phyloP scores from a whole-genome alignment of 2,113 vertebrate species.

The Heliornis fulica region DNA sequence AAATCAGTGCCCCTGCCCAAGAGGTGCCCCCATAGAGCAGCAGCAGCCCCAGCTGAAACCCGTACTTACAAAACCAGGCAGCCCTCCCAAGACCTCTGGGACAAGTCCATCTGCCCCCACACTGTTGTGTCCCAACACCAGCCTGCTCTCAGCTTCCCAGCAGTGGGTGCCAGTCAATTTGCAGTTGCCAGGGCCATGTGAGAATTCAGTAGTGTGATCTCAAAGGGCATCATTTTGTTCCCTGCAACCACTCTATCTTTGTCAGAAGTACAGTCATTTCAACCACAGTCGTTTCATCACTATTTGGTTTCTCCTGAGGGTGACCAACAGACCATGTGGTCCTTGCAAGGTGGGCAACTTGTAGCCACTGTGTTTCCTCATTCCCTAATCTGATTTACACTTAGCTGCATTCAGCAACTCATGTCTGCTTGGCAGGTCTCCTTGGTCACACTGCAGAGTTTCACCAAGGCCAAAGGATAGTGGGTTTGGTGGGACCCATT shows the following conservation, averaged over 20 bases:
- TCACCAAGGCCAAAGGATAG: neutral
- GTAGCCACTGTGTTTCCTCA: rapidly evolving
- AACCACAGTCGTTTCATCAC: neutral
- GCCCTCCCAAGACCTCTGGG: neutral
- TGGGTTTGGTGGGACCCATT: neutral
- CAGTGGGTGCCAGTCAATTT: rapidly evolving
- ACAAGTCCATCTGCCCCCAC: neutral
- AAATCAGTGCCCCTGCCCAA: neutral
- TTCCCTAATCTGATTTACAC: neutral
- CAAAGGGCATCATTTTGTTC: neutral
- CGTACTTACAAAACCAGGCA: neutral
- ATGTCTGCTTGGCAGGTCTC: neutral
- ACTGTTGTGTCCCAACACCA: rapidly evolving
- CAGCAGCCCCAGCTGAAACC: neutral
- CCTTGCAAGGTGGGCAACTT: neutral
- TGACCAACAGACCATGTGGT: neutral
- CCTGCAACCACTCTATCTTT: neutral
- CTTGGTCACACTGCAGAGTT: rapidly evolving
- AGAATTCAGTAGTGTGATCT: neutral
- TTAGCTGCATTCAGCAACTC: neutral
- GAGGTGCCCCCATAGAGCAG: neutral
- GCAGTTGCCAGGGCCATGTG: rapidly evolving
- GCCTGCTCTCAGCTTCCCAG: rapidly evolving
- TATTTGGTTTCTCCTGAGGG: neutral
- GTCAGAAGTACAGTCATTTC: too few species aligned